Base-by-base conservation (phyloP, 2,797 vertebrate species). In the Sebastes glaucus region DNA sequence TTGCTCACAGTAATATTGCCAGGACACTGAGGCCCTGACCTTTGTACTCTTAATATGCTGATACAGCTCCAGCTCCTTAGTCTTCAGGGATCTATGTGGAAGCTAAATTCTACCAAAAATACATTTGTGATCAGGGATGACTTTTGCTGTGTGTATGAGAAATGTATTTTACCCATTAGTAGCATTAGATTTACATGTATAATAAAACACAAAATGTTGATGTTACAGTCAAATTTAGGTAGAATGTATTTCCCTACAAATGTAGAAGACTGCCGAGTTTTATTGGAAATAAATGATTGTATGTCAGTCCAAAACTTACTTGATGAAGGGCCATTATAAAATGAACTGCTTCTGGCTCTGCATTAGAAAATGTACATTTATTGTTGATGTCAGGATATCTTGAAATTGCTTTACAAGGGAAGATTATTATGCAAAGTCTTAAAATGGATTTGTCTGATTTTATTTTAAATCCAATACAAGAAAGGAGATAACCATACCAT, bases 1-100 rank as follows among this genome's bases (percentile, higher is more conserved):
- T 20, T 23, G 69, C 49, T 75, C 20, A 42, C 9, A 32, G 60
- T 61, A 64, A 65, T 30, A 60, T 61, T 46, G 57, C 11, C 55
- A 38, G 60, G 68, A 68, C 53, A 62, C 62, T 14, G 20, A 76
- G 27, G 71, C 75, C 38, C 55, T 68, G 74, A 74, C 78, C 73
- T 80, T 79, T 79, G 59, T 22, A 13, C 80, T 59, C 3, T 6
- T 25, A 30, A 35, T 22, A 38, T 64, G 52, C 6, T 30, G 35
- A 52, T 3, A 18, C 59, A 64, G 5, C n/a, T 53, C 11, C 64
- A 38, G 14, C n/a, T 8, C 10, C 14, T 59, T 27, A 18, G 56
- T 7, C 13, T 59, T 8, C 25, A 57, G 23, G 56, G 56, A 57
- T 27, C 25, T 25, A 27, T 57, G 23, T 25, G 55, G 13, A 56